phyloP scores from a whole-genome alignment of 2,888 invertebrate genomes.

The Chrysopilus asiliformis region DNA sequence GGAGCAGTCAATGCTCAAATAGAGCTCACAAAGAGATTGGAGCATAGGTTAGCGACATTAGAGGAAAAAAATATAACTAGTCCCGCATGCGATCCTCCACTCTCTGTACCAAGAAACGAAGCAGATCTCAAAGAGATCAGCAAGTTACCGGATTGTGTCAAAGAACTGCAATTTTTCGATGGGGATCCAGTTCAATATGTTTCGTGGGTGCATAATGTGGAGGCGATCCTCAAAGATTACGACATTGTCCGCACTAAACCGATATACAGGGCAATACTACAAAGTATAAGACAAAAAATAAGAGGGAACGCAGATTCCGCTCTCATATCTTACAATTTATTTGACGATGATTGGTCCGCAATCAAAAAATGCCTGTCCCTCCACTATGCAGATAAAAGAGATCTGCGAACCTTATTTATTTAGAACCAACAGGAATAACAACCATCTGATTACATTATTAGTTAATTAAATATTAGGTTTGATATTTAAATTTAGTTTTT shows the following conservation, averaged over 20 bases:
- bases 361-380: constrained; percentile 17
- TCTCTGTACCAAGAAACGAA: not conserved
- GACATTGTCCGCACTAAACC: constrained; percentile 3
- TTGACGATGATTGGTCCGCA: constrained; percentile 11
- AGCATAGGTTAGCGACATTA: not conserved
- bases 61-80: not conserved
- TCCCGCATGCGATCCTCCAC: not conserved
- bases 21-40: constrained; percentile 1
- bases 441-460: no score
- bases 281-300: no score
- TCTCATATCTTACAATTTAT: constrained; percentile 9
- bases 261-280: no score
- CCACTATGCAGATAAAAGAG: constrained; percentile 16
- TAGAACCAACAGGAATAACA: no score
- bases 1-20: constrained; percentile 6
- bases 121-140: constrained; percentile 4
- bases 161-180: constrained; percentile 1
- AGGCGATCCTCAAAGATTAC: constrained; percentile 4
- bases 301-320: constrained; percentile 5
- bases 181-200: not conserved
- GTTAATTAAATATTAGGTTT: no score
- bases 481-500: no score
- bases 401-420: constrained; percentile 13
- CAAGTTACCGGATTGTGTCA: constrained; percentile 4
- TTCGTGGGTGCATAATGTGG: no score